Conservation (phyloP, 2,113 vertebrate species). For the Muntiacus reevesi region DNA sequence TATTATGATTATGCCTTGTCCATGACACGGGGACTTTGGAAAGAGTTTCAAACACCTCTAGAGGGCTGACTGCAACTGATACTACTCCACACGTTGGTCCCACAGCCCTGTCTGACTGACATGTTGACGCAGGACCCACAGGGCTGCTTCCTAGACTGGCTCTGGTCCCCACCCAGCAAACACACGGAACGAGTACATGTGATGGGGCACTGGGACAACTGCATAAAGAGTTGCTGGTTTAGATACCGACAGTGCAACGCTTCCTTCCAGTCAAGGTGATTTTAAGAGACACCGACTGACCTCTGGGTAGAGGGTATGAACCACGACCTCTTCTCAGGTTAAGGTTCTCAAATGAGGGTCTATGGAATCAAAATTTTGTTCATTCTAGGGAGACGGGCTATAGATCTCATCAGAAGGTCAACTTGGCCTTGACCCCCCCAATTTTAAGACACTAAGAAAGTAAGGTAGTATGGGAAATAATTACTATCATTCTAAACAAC, state of each 20-base stretch:
- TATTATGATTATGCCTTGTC: background rate
- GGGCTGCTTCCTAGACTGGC: background rate
- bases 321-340: background rate
- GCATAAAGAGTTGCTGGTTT: background rate
- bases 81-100: too few relatives aligned
- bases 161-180: background rate
- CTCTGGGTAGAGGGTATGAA: background rate
- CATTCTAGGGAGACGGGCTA: background rate
- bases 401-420: background rate
- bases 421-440: background rate
- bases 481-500: background rate
- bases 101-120: too few relatives aligned
- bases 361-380: background rate
- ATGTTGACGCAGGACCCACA: background rate
- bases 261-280: background rate
- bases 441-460: background rate
- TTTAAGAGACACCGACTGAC: background rate
- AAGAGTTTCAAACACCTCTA: background rate
- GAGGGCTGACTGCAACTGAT: background rate
- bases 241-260: background rate
- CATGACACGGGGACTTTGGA: background rate
- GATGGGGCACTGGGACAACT: background rate
- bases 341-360: background rate
- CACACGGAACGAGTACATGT: rapidly evolving
- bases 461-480: background rate